Base-by-base conservation (phyloP, 2,888 invertebrate species). In the Synergus gifuensis region DNA sequence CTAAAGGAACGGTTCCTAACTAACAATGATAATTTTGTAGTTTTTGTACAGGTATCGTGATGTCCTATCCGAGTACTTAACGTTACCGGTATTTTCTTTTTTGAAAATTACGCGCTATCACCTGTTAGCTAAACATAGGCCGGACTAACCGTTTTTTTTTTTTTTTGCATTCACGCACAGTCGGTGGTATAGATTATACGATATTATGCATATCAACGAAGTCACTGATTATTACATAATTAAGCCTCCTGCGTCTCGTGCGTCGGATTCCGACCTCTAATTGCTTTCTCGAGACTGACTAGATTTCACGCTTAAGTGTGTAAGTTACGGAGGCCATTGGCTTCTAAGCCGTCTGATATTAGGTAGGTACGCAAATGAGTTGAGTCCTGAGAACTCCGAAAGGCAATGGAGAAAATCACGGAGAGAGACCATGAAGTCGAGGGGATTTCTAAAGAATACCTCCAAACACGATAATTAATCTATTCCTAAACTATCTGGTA, bases 81-180 rank as follows among this genome's bases (percentile, higher is more conserved):
- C 36, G 54, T 73, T 73, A 76, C 78, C 40, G 73, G 66, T 78
- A 76, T 81, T 81, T 78, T 83, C 63, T 81, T 82, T 77, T 78
- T 81, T 78, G 66, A 83, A 82, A 81, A 83, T 82, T 83, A 84
- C 82, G 78, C 78, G 66, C 83, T 82, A 85, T 82, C 80, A 79
- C 79, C 80, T 85, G 85, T 83, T 86, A 86, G 84, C 87, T 89
- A 91, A 89, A 89, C 90, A 89, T 91, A 91, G 91, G 91, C 90
- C 91, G 90, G 90, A 91, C 90, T 91, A 90, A 89, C 87, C 89
- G 60, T 81, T 82, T 79, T 83, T 81, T 80, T 80, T 54, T 81
- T 82, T 79, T 83, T 81, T 80, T 80, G 76, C 79, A 82, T 82
- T 77, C 67, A 69, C 78, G 78, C 81, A 83, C 82, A 82, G 82